Percentiles rank a stretch among this genome's conserved stretches.
phyloP scores from a whole-genome alignment of 1,140 invertebrate genomes.

The Lerema accius region DNA sequence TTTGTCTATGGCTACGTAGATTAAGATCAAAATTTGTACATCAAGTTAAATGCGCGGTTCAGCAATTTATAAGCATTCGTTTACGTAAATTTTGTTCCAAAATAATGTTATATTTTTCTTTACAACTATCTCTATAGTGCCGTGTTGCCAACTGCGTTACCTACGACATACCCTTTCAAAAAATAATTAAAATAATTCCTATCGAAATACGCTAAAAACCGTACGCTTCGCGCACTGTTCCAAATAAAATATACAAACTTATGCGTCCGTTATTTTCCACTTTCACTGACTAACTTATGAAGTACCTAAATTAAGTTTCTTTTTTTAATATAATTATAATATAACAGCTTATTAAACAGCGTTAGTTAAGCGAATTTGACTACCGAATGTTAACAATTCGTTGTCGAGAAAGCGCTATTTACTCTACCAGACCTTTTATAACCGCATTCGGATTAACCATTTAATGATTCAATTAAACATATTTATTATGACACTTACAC shows the following conservation, averaged over 20 bases:
- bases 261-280: constrained; percentile 14
- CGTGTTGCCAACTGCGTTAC: constrained; percentile 30
- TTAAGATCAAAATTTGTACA: constrained; percentile 33
- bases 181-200: constrained; percentile 28
- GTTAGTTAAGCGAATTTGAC: constrained; percentile 29
- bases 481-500: no score
- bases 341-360: constrained; percentile 12
- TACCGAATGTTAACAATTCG: constrained; percentile 17
- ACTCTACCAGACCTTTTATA: background rate
- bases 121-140: constrained; percentile 16
- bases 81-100: constrained; percentile 22
- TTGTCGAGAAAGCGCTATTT: constrained; percentile 16
- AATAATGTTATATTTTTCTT: constrained; percentile 12
- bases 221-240: constrained; percentile 34
- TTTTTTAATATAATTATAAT: constrained; percentile 21
- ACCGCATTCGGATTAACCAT: no score
- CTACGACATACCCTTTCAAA: constrained; percentile 18
- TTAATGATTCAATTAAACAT: no score
- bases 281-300: constrained; percentile 40
- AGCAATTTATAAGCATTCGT: constrained; percentile 1
- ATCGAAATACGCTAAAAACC: constrained; percentile 23
- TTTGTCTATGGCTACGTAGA: constrained; percentile 17
- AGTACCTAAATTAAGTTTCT: constrained; percentile 48
- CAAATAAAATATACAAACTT: constrained; percentile 40
- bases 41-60: constrained; percentile 22